Evolutionary conservation across 2,113 vertebrate genomes (phyloP), one percentile per base, ranked within the genome.

Genomic region (Polyodon spathula): DNA sequence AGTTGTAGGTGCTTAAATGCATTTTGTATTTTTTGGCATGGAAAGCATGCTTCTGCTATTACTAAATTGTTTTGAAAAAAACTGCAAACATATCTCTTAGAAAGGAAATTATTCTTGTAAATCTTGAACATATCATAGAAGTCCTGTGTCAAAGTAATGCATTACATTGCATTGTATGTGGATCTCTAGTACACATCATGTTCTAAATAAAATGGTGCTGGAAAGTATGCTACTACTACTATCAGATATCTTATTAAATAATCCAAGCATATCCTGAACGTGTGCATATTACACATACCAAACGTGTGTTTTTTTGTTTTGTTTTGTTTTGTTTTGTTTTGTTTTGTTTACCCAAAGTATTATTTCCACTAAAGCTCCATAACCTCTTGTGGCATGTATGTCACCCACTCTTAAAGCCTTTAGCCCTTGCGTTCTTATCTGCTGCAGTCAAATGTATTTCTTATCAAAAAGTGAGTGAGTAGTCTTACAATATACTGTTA

Each of bases 381-480:
- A 90, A 88, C 88, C 89, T 87, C 81, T 84, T 73, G 63, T 82
- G 77, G 78, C 76, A 78, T 67, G 67, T 76, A 68, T 85, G 80
- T 81, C 84, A 81, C 84, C 80, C 81, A 78, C 77, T 88, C 86
- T 92, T 84, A 81, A 88, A 87, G 84, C 91, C 89, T 92, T 92
- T 87, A 90, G 89, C 87, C 86, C 88, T 84, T 84, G 81, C 68
- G 81, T 84, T 77, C 91, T 98, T 97, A 97, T 98, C 95, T 92
- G 85, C 90, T 89, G 86, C 87, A 93, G 90, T 95, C 94, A 89
- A 96, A 94, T 94, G 93, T 95, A 93, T 97, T 96, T 93, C 93
- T 95, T 97, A 94, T 94, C 87, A 40, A 67, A 76, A 85, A 77
- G 78, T 76, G 81, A 84, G 85, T 75, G 82, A 88, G 86, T 81